Evolutionary conservation across 2,888 invertebrate species (phyloP), one percentile per base, ranked within the genome.

Genomic region (Pyrgus malvae): DNA sequence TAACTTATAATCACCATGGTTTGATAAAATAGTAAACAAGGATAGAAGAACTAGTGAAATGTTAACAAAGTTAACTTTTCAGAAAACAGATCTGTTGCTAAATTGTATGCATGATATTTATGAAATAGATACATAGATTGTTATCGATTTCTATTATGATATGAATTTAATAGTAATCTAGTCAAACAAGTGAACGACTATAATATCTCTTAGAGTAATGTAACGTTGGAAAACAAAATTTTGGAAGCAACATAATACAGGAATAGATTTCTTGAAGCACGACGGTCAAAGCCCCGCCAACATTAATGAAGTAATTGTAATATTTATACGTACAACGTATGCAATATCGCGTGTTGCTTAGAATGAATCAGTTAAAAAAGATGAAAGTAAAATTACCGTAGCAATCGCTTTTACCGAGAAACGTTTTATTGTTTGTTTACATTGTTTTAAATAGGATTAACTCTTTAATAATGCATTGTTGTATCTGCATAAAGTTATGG

Each of bases 371-470:
- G 19, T 53, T 45, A 23, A 40, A 44, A 41, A 57, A 48, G 48
- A 57, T 54, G 57, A 57, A 57, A 57, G 57, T 53, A 35, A 42
- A 41, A 35, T 35, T 11, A 50, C 42, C 23, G 42, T 44, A 29
- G 38, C 51, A 57, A 53, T 44, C 29, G 48, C 45, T 54, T 57
- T 54, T 54, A 57, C 53, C 27, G 38, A 21, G 57, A 51, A 56
- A 25, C 12, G 35, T 44, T 50, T 46, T 23, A 12, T 46, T 27
- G 42, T 51, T 51, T 51, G 53, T 53, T 53, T 53, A 45, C 45
- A 35, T 53, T 37, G 25, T 37, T 27, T 48, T 11, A n/a, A 53
- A 38, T 38, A 21, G 19, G 14, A 35, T 41, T 38, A 44, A 6
- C 25, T 37, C 14, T 45, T 53, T 29, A 29, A 53, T 37, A 37